Conservation (phyloP, 1,140 invertebrate genomes). For the Pollicipes pollicipes region DNA sequence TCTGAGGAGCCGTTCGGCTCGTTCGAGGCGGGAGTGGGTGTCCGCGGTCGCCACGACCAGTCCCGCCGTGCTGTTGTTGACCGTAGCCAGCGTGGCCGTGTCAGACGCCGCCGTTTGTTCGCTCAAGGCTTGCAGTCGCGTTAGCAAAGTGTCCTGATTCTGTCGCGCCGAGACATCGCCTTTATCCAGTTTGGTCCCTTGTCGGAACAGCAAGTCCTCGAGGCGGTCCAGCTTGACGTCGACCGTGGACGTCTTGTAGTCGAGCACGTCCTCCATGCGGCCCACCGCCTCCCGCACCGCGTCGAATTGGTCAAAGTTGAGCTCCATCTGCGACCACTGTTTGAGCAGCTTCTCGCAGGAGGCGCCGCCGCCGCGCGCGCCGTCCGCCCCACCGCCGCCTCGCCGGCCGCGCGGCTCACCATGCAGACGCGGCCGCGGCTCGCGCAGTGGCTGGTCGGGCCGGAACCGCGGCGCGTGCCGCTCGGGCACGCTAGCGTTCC, state of each 20-base stretch:
- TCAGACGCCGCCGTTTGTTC: too few species aligned
- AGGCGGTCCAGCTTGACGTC: neutral
- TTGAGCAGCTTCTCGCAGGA: neutral
- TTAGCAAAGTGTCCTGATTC: neutral
- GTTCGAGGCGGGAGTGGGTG: neutral
- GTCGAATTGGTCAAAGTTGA: neutral
- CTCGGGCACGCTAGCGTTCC: neutral
- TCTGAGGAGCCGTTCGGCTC: neutral
- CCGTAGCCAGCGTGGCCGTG: neutral
- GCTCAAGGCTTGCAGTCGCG: neutral
- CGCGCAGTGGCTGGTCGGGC: too few species aligned
- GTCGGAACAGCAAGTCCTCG: neutral
- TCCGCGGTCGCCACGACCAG: neutral
- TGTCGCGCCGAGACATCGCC: neutral
- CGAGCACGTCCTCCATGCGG: conserved; percentile 3
- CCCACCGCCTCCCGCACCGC: conserved; percentile 13
- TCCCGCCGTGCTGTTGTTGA: neutral
- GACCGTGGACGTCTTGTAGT: conserved; percentile 8
- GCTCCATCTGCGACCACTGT: conserved; percentile 7
- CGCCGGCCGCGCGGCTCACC: neutral
- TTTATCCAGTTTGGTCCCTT: neutral
- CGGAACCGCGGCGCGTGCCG: too few species aligned
- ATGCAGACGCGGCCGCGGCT: neutral
- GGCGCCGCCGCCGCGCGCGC: neutral
- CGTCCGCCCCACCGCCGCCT: too few species aligned